Base-by-base conservation (phyloP, 2,888 invertebrate genomes). In the Ormia ochracea region DNA sequence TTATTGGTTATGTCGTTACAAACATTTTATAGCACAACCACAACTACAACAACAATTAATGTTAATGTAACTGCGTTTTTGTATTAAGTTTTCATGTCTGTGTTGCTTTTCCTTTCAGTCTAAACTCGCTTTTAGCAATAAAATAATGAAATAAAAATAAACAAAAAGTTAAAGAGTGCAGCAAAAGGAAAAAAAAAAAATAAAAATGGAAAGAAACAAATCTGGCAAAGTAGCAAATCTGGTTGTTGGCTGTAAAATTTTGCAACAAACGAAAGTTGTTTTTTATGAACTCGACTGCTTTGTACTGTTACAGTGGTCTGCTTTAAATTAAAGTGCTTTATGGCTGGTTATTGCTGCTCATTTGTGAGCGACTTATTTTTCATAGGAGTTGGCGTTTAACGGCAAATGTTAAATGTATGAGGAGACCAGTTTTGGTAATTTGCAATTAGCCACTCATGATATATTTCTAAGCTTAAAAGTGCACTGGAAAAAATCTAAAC, bases 221-320 rank as follows among this genome's bases (percentile, higher is more conserved):
- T 43, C 65, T 63, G 56, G 56, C 61, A 74, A 78, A 78, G 63
- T 36, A 50, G 73, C 68, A 75, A 80, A 80, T 76, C 80, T 76
- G 59, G 75, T 76, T 76, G 63, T 28, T 65, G 73, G 36, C 43
- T 80, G 36, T 28, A 75, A 63, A 45, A 73, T 80, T 72, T 80
- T 80, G 80, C 80, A 80, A 80, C 63, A 80, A 80, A 80, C 80
- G 80, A 80, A 80, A 80, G 80, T 80, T 80, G 80, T 80, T 80
- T 80, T 76, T 58, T 56, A 23, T 45, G 33, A 21, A 59, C 21
- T 69, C 50, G 41, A 10, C 31, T 41, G 50, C 19, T 48, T 50
- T 48, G 28, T 59, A 41, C 21, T 17, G 59, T 72, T 52, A 70
- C 48, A 70, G 58, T 69, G 76, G 69, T 70, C 76, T 77, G 48